A percentile compares a stretch with the other conserved stretches of the same genome.
Conservation (phyloP, 2,797 vertebrate species). For the Pseudotriccus pelzelni region DNA sequence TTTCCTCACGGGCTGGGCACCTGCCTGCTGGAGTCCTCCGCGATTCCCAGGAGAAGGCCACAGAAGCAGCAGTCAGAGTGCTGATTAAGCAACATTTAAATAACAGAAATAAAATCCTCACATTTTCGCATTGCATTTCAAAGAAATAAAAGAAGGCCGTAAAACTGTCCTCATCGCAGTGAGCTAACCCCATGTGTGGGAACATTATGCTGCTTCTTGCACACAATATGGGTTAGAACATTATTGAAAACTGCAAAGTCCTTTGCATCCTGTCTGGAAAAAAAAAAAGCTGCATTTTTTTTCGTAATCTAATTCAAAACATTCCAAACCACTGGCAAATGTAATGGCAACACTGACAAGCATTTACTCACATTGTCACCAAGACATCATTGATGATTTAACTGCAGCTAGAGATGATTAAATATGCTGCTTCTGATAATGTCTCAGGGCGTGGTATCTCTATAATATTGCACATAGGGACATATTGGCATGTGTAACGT, state of each 20-base stretch:
- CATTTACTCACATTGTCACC: background rate
- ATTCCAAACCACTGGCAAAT: slow-evolving; percentile 1
- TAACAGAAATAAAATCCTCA: slow-evolving; percentile 22
- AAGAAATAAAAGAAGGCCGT: slow-evolving; percentile 3
- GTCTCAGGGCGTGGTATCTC: background rate
- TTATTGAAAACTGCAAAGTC: slow-evolving; percentile 14
- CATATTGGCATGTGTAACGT: background rate
- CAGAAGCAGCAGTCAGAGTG: background rate
- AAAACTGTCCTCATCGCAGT: slow-evolving; percentile 37
- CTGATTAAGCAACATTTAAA: slow-evolving; percentile 17
- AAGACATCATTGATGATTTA: background rate
- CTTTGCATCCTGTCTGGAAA: slow-evolving; percentile 19
- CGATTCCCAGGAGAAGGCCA: background rate
- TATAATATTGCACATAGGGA: background rate
- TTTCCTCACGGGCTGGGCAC: slow-evolving; percentile 24
- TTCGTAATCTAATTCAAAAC: slow-evolving; percentile 1
- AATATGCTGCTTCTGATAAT: background rate
- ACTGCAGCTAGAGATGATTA: background rate
- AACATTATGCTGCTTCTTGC: background rate
- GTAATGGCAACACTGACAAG: background rate
- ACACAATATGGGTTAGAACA: background rate
- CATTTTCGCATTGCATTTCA: background rate
- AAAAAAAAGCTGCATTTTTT: background rate
- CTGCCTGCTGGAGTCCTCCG: slow-evolving; percentile 10
- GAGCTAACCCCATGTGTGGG: slow-evolving; percentile 15